Evolutionary conservation across 2,113 vertebrate genomes (phyloP), one percentile per base, ranked within the genome.

Genomic region (Oceanites oceanicus): DNA sequence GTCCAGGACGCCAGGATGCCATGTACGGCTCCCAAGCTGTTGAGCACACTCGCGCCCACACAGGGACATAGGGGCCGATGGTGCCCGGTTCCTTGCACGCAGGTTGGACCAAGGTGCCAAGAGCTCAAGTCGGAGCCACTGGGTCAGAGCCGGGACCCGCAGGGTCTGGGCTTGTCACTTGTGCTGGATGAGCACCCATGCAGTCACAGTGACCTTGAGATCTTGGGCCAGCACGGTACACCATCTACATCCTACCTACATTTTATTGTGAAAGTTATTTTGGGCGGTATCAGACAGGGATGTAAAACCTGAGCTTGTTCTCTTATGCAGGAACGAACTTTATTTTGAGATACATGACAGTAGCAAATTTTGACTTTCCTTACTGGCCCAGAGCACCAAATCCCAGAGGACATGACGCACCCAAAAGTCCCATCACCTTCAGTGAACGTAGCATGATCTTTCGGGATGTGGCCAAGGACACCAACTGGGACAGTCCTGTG

Each of bases 41-140:
- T 4, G 13, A 44, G 34, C 1, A 1, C 1, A 2, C 34, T 36
- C 1, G 2, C 0, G 1, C 34, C 78, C 63, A 62, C 5, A 0
- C 2, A 0, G 55, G 55, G 38, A 72, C 7, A 1, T 5, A 70
- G 63, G 76, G 23, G 25, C 38, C 3, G 10, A 65, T 2, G 10
- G 72, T 2, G 0, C 45, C 72, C 0, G 3, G 29, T 29, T 77
- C 45, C 36, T 42, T 10, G 0, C 2, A 2, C 2, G 5, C 81
- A 55, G 38, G 15, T 13, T 66, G 71, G 58, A 47, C 23, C 4
- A 0, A 1, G 1, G 49, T 34, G 62, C n/a, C 71, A n/a, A 55
- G 52, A 79, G 23, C 26, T 81, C 38, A 50, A 1, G 5, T 21
- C 0, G 2, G 67, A 72, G 26, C 53, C 5, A 0, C 5, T 27